Evolutionary conservation across 1,140 invertebrate genomes (phyloP), one percentile per base, ranked within the genome.

Genomic region (Lordiphosa stackelbergi): DNA sequence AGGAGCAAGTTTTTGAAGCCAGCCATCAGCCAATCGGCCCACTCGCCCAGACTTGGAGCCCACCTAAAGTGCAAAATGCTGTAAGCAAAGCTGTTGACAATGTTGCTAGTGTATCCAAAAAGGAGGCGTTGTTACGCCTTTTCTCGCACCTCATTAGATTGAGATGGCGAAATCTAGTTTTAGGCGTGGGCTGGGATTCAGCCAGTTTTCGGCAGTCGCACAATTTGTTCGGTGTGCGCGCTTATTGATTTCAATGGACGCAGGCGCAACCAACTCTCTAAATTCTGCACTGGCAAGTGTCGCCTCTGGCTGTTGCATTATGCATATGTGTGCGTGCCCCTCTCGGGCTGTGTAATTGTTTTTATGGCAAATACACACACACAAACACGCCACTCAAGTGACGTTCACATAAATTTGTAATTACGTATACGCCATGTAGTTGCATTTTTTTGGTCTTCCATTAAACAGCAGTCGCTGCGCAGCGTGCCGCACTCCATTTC

Each of bases 361-460:
- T 57, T 53, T 59, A 8, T 40, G n/a, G n/a, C 66, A 65, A 47
- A 78, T 45, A 66, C 60, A 65, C 6, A 24, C 46, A 35, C 11
- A 28, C 22, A 13, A 5, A n/a, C 9, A 31, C 13, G 4, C 9
- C 8, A 13, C 16, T 63, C 63, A 28, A 53, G 38, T 56, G 57
- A 55, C 58, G 53, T 81, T 79, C 75, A 65, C 75, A 81, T 81
- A 77, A 83, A 83, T 81, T 77, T 73, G 60, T 81, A 81, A 81
- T 83, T 81, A 83, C 77, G 77, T 77, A 81, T 81, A 81, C 77
- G 77, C 66, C 77, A 69, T 61, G 77, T 81, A 77, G 72, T 66
- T 69, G 73, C 56, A 22, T 4, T 16, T 24, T 24, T 12, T 12
- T 58, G 59, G 53, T 51, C 56, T 72, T 77, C 73, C 77, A 77